These are phyloP conservation scores for Erinaceus europaeus DNA, from an alignment of 2,113 vertebrate genomes.

Conservation along the genomic window DNA sequence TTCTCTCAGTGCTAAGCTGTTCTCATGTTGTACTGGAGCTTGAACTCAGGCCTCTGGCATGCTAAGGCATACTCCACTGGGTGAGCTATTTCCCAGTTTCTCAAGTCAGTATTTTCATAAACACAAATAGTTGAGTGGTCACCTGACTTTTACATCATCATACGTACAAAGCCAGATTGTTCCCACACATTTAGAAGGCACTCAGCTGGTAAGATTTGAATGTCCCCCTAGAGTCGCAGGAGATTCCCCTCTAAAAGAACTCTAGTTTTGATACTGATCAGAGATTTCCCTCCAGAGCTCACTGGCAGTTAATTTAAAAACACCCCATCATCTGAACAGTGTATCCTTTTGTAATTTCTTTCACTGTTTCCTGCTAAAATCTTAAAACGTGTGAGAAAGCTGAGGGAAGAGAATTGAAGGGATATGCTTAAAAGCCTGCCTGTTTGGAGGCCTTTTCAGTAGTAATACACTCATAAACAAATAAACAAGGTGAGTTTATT, in stretches of 20 bases:
- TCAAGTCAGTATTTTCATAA: not conserved
- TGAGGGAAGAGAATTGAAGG: too few relatives aligned
- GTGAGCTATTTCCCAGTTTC: too few relatives aligned
- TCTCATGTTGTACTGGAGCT: too few relatives aligned
- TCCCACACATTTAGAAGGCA: not conserved
- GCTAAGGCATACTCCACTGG: too few relatives aligned
- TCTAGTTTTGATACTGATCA: not conserved
- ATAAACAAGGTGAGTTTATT: too few relatives aligned
- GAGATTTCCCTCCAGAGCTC: slow-evolving; percentile 32
- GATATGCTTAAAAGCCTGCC: not conserved
- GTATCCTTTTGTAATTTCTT: slow-evolving; percentile 10
- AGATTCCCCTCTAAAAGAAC: not conserved
- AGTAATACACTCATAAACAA: too few relatives aligned
- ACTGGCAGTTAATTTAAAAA: slow-evolving; percentile 18
- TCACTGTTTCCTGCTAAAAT: slow-evolving; percentile 19
- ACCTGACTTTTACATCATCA: not conserved
- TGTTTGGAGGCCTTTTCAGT: not conserved
- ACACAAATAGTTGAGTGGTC: not conserved
- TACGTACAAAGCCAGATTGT: not conserved
- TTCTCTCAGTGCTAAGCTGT: too few relatives aligned
- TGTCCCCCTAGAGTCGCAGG: not conserved
- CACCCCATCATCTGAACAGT: not conserved
- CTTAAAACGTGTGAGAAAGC: not conserved
- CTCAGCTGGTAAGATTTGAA: not conserved
- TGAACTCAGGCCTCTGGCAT: too few relatives aligned